Evolutionary conservation across 2,113 vertebrate genomes (phyloP).

Genomic region (Syrmaticus mikado): DNA sequence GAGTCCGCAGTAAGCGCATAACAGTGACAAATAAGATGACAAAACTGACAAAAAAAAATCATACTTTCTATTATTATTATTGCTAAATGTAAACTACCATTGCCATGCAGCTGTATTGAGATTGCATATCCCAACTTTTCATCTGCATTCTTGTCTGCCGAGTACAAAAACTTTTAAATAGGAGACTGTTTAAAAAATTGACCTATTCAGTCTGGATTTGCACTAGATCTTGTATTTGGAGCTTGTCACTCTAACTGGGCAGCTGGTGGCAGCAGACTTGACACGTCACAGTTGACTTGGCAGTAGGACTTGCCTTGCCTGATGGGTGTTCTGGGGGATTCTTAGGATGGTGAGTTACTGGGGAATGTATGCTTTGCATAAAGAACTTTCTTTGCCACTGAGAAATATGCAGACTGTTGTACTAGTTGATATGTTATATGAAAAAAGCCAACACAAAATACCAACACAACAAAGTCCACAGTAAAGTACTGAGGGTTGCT

Average conservation of each 20-base stretch:
- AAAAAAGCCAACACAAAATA: neutral
- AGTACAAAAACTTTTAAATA: neutral
- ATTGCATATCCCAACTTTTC: neutral
- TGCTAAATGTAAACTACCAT: neutral
- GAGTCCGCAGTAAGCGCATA: neutral
- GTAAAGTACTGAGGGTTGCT: neutral
- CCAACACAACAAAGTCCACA: neutral
- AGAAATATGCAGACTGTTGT: neutral
- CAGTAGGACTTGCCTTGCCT: accelerated
- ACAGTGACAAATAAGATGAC: neutral
- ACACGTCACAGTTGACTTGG: accelerated
- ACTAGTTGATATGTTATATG: neutral
- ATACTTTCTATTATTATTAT: neutral
- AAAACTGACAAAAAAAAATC: neutral
- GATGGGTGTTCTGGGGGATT: neutral
- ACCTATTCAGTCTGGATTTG: neutral
- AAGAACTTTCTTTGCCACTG: neutral
- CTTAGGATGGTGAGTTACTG: accelerated
- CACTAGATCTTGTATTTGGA: neutral
- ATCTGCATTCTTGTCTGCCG: neutral
- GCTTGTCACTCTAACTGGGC: neutral
- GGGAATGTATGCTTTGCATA: neutral
- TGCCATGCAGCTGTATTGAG: neutral
- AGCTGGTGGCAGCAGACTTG: neutral
- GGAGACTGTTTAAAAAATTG: neutral